Evolutionary conservation across 2,113 vertebrate species (phyloP).

Genomic region (Proteles cristata): DNA sequence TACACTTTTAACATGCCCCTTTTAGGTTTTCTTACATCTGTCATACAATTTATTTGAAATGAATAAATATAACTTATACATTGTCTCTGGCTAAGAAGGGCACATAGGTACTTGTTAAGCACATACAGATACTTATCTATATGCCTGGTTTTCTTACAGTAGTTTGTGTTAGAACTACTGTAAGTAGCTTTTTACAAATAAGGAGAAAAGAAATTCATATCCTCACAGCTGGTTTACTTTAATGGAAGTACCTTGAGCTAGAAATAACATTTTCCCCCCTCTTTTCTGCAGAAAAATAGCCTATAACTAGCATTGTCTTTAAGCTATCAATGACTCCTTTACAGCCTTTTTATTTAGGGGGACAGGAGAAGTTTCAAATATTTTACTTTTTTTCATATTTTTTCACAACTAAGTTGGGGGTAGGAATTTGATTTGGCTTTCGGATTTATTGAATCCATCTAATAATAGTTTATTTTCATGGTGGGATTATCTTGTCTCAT

Average conservation of each 20-base stretch:
- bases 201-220: slow-evolving; percentile 5
- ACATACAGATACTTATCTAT: background rate
- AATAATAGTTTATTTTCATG: slow-evolving; percentile 25
- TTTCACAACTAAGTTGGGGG: background rate
- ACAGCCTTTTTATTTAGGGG: background rate
- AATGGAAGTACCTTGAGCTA: slow-evolving; percentile 2
- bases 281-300: background rate
- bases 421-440: slow-evolving; percentile 26
- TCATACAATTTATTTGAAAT: slow-evolving; percentile 37
- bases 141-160: background rate
- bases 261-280: background rate
- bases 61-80: background rate
- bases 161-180: slow-evolving; percentile 3
- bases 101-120: background rate
- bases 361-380: background rate
- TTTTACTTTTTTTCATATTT: slow-evolving; percentile 33
- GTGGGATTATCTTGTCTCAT: slow-evolving; percentile 7
- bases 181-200: slow-evolving; percentile 22
- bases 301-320: background rate
- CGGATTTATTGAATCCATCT: slow-evolving; percentile 8
- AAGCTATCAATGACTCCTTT: background rate
- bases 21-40: background rate
- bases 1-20: background rate
- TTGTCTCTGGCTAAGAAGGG: slow-evolving; percentile 21
- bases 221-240: background rate